phyloP scores from a whole-genome alignment of 2,797 vertebrate species.

The Mus caroli region DNA sequence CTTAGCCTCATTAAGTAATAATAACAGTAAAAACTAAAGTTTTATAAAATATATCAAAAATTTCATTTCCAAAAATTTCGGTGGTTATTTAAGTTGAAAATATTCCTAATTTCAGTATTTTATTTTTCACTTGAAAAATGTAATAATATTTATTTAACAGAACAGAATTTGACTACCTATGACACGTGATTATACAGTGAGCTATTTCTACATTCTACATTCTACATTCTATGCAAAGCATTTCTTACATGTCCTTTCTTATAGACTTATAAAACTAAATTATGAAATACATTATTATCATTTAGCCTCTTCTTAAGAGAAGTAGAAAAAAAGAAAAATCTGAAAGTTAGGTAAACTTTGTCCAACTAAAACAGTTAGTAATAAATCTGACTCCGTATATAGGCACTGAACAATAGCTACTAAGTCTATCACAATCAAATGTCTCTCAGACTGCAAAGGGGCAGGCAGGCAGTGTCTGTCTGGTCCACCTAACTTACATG shows the following conservation, averaged over 20 bases:
- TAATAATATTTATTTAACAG: neutral
- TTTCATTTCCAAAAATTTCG: neutral
- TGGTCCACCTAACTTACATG: neutral
- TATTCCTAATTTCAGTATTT: conserved; percentile 6
- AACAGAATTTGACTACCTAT: neutral
- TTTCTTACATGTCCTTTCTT: conserved; percentile 1
- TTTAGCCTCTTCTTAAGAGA: neutral
- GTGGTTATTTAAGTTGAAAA: conserved; percentile 51
- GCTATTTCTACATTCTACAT: neutral
- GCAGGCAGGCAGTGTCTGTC: neutral
- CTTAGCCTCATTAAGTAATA: conserved; percentile 34
- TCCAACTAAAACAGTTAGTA: neutral
- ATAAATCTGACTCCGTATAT: neutral
- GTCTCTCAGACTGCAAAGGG: conserved; percentile 13
- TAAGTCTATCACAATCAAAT: neutral
- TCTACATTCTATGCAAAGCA: neutral
- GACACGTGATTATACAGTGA: neutral
- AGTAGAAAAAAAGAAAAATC: conserved; percentile 19
- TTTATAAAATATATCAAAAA: conserved; percentile 51
- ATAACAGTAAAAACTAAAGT: conserved; percentile 36
- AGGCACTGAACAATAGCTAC: neutral
- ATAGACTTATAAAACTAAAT: neutral
- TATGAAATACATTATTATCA: neutral
- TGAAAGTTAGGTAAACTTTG: conserved; percentile 35
- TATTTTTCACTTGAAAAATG: neutral